Base-by-base conservation (phyloP, 1,140 invertebrate species). In the Phymorhynchus buccinoides region DNA sequence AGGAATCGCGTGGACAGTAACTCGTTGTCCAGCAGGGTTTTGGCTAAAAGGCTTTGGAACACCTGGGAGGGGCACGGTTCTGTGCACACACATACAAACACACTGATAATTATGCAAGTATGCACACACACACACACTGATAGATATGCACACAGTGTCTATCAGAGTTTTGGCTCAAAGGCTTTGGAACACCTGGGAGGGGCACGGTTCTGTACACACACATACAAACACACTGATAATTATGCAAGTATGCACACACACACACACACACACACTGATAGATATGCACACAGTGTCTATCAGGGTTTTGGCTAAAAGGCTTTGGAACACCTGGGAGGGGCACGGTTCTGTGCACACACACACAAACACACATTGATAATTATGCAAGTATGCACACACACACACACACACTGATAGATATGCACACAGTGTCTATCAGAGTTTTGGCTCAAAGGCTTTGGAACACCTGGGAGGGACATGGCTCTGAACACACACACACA, bases 1-100 rank as follows among this genome's bases (percentile, higher is more conserved):
- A 97, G 92, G 90, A 96, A 97, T 2, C 94, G 93, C 0, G 94
- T 95, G 0, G 96, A 95, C 2, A 93, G 81, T 14, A 94, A 89
- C 73, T 94, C 92, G 86, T 95, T 89, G n/a, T 91, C 93, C 14
- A 91, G 89, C 44, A 96, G 90, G 27, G 95, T 91, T 32, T 95
- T 93, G 83, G 93, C 93, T 3, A 96, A 91, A 41, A 95, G 93
- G 39, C 90, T 87, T 92, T 96, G 95, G 87, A 95, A 95, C 9
- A 95, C 90, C 27, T 86, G 37, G 0, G 95, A 96, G 27, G 95
- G 95, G 90, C 94, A 95, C 22, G 95, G 95, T 84, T 95, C 95
- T 96, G 88, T 93, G 91, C 37, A 87, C 82, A 81, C 37, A 62
- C 48, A 80, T 16, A 80, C 44, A 79, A 16, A 44, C 41, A 79